Conservation (phyloP, 35 echinoderm and acorn worm genomes). For the Ophioderma brevispina region DNA sequence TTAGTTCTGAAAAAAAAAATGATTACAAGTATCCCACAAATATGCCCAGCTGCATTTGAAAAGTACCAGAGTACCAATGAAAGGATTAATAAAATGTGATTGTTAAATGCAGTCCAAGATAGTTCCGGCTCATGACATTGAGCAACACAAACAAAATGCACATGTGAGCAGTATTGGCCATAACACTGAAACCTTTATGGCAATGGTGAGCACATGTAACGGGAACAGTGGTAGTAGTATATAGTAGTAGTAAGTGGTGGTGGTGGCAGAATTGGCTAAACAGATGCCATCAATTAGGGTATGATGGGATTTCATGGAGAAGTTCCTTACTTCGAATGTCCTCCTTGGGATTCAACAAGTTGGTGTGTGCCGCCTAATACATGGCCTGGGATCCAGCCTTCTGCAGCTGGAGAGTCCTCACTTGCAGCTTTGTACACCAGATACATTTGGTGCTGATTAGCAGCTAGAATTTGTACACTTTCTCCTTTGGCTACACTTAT, state of each 20-base stretch:
- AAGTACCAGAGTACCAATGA: not conserved
- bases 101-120: conserved; percentile 6
- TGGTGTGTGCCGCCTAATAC: conserved; percentile 42
- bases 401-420: conserved; percentile 75
- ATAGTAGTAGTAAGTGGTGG: not conserved
- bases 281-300: not conserved
- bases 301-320: conserved; percentile 1
- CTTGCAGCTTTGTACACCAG: conserved; percentile 83
- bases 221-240: not conserved
- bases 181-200: not conserved
- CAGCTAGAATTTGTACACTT: conserved; percentile 91
- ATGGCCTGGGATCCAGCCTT: conserved; percentile 92
- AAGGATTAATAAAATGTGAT: not conserved
- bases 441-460: conserved; percentile 99
- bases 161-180: not conserved
- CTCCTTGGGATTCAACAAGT: not conserved
- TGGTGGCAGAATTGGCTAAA: not conserved
- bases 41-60: not conserved
- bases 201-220: not conserved
- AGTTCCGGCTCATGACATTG: not conserved
- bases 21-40: not conserved
- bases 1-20: no score
- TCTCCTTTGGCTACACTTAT: conserved; percentile 92
- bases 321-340: not conserved
- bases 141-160: not conserved